These are phyloP conservation scores for Tachina fera DNA, from an alignment of 2,888 invertebrate genomes.

Conservation along the genomic window DNA sequence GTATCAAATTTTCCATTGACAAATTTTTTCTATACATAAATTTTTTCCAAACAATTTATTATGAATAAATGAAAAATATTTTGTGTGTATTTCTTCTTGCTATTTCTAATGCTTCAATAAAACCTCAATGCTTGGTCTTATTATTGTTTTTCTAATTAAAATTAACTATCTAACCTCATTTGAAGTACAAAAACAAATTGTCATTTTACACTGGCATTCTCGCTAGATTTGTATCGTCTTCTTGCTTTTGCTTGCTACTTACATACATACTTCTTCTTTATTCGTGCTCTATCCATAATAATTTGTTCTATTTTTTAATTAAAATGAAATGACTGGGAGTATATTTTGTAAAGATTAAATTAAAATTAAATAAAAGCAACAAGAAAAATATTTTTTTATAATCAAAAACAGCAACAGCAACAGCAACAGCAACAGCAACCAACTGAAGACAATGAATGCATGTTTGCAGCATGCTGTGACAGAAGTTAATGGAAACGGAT, in stretches of 20 bases:
- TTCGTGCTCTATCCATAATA: conserved; percentile 30
- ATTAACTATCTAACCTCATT: conserved; percentile 23
- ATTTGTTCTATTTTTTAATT: conserved; percentile 39
- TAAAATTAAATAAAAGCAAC: conserved; percentile 21
- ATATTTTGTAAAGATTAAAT: conserved; percentile 32
- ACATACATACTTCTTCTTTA: not conserved
- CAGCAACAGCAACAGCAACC: conserved; percentile 20
- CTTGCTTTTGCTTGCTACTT: not conserved
- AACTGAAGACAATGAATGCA: conserved; percentile 27
- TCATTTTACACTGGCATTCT: not conserved
- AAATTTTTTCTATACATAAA: no score
- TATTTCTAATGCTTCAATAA: not conserved
- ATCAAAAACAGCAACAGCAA: conserved; percentile 41
- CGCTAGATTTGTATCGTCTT: not conserved
- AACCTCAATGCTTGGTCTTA: not conserved
- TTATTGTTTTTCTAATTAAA: conserved; percentile 13
- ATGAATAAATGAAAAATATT: not conserved
- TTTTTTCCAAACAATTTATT: no score
- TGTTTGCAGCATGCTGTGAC: not conserved
- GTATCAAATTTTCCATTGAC: no score
- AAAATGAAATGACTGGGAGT: conserved; percentile 29
- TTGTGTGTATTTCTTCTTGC: not conserved
- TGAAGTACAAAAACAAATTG: not conserved
- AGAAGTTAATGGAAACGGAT: conserved; percentile 52
- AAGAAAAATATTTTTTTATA: conserved; percentile 40